phyloP scores from a whole-genome alignment of 2,888 invertebrate species.

The Hypercompe scribonia region DNA sequence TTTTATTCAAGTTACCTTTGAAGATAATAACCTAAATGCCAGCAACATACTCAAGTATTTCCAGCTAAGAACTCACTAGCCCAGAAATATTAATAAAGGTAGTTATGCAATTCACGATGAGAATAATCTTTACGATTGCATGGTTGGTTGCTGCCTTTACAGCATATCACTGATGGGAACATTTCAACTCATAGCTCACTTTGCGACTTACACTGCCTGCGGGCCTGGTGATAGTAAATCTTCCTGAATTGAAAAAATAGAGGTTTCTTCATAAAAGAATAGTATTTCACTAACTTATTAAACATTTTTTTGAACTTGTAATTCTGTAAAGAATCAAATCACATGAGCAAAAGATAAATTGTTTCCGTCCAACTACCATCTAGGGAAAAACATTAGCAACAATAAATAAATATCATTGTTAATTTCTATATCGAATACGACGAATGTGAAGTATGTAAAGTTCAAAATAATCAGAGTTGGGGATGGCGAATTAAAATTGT shows the following conservation, averaged over 20 bases:
- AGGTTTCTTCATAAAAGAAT: background rate
- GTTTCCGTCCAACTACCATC: too few relatives aligned
- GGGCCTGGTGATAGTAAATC: background rate
- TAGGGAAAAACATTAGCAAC: too few relatives aligned
- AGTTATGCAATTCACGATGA: slow-evolving; percentile 1
- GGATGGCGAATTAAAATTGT: background rate
- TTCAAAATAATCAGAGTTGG: background rate
- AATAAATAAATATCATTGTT: too few relatives aligned
- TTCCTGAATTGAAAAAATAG: background rate
- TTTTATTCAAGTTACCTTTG: slow-evolving; percentile 27
- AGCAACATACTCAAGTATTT: background rate
- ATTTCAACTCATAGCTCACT: background rate
- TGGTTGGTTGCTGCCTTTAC: background rate
- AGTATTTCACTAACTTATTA: background rate
- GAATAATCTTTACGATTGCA: background rate
- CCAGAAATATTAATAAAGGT: background rate
- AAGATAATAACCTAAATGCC: background rate
- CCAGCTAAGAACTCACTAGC: background rate
- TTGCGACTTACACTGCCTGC: slow-evolving; percentile 5
- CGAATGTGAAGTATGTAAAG: background rate
- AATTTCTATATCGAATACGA: background rate
- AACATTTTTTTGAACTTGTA: background rate
- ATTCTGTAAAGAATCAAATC: background rate
- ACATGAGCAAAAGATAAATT: too few relatives aligned
- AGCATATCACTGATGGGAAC: slow-evolving; percentile 1